Base-by-base conservation (phyloP, 92 coral and sea anemone genomes). In the Ricordea florida region DNA sequence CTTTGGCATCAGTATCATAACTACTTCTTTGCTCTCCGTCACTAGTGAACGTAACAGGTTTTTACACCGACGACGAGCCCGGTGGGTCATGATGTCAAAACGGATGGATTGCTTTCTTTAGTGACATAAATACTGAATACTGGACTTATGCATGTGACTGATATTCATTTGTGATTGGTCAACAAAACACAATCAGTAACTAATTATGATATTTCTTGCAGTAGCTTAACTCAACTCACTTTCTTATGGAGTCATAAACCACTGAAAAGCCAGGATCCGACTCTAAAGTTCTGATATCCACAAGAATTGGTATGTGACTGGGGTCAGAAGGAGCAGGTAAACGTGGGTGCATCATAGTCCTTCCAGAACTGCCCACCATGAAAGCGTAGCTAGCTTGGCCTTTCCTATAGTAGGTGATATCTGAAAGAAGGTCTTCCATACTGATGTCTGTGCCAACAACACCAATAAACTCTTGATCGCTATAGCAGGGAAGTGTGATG, bases 301-400 rank as follows among this genome's bases (percentile, higher is more conserved):
- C 37, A 62, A 81, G 74, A 16, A 86, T 66, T 2, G 91, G 84
- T 25, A 66, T 75, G 9, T 51, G 76, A 24, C 27, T 53, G 2
- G 72, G 77, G 46, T 66, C 25, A 8, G 82, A 82, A 11, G 88
- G 91, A 22, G 81, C 62, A 27, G 91, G 88, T 21, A 86, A 36
- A 16, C 81, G 74, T 5, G 91, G 91, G 10, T 86, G 88, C 87
- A 86, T 81, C 79, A 81, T 73, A 33, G 88, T 81, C 32, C 74
- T 29, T 41, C 87, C 88, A 3, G 74, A 58, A 16, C 88, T 66
- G 37, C 81, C 91, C 20, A 72, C 78, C 56, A 86, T 43, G 57
- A 83, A 86, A 20, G 88, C 91, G 29, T 86, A 81, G 5, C 89
- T 82, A 10, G 59, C 46, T 13, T 86, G 91, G 26, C 91, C 91